These are phyloP conservation scores for Acropora tenuis DNA, from an alignment of 64 coral and sea anemone species.

Conservation along the genomic window DNA sequence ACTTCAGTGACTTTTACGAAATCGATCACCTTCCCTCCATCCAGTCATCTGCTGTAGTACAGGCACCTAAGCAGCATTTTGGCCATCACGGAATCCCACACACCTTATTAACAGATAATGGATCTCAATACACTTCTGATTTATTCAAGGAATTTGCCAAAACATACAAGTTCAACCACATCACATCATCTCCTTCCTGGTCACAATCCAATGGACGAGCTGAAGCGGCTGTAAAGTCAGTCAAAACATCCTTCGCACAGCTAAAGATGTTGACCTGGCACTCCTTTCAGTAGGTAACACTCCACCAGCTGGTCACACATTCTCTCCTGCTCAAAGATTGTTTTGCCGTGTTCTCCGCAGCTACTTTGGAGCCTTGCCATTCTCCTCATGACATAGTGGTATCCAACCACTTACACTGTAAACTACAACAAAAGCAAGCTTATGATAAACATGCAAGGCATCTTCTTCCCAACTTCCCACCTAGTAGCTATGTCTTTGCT, in stretches of 20 bases:
- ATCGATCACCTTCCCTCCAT: constrained; percentile 16
- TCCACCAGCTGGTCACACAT: constrained; percentile 45
- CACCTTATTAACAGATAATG: constrained; percentile 63
- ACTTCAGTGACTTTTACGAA: no score
- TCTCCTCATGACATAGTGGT: constrained; percentile 31
- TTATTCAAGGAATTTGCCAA: constrained; percentile 48
- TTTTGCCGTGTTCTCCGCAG: constrained; percentile 44
- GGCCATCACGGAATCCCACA: not conserved
- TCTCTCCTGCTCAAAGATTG: constrained; percentile 46
- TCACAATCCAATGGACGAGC: not conserved
- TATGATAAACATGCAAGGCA: constrained; percentile 28
- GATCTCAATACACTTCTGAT: constrained; percentile 35
- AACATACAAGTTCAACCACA: constrained; percentile 56
- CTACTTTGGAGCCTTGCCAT: constrained; percentile 13
- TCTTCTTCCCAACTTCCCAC: constrained; percentile 11
- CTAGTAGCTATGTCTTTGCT: not conserved
- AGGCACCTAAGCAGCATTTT: constrained; percentile 57
- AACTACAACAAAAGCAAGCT: constrained; percentile 36
- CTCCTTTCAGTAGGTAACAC: constrained; percentile 53
- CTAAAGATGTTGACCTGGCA: constrained; percentile 53
- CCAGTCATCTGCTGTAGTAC: constrained; percentile 40
- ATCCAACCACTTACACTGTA: not conserved
- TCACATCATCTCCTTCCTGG: constrained; percentile 32
- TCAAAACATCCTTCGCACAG: constrained; percentile 52
- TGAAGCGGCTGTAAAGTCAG: constrained; percentile 24